A percentile compares a stretch with the other conserved stretches of the same genome.
Evolutionary conservation across 2,797 vertebrate genomes (phyloP).

Genomic region (Dendrocincla tyrannina): DNA sequence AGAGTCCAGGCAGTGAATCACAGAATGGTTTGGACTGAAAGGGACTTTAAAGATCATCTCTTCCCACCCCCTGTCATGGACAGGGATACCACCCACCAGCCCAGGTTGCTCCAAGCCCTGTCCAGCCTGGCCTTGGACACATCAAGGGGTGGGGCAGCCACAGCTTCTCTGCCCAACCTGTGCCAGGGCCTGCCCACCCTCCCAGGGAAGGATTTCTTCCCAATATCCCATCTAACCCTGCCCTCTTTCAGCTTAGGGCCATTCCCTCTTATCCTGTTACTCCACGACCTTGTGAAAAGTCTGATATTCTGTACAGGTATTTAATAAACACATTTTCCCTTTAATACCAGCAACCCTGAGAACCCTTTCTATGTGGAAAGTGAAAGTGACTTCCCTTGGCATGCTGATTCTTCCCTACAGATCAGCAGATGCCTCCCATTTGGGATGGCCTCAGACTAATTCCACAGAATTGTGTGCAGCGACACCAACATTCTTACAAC

Average conservation of each 20-base stretch:
- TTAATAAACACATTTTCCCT: background rate
- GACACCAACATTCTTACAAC: background rate
- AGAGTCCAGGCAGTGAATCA: background rate
- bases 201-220: too few relatives aligned
- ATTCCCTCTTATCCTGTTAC: fast-evolving
- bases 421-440: background rate
- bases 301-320: background rate
- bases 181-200: background rate
- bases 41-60: background rate
- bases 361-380: background rate
- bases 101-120: background rate
- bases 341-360: background rate
- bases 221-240: background rate
- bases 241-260: background rate
- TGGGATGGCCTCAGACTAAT: background rate
- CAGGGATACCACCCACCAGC: background rate
- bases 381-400: background rate
- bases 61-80: background rate
- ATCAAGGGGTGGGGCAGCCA: background rate
- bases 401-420: background rate
- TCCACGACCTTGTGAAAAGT: background rate
- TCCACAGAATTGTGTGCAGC: background rate
- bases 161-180: background rate
- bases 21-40: background rate
- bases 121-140: background rate